These are phyloP conservation scores for Dicrostonyx torquatus DNA, from an alignment of 2,797 vertebrate genomes.

Conservation along the genomic window DNA sequence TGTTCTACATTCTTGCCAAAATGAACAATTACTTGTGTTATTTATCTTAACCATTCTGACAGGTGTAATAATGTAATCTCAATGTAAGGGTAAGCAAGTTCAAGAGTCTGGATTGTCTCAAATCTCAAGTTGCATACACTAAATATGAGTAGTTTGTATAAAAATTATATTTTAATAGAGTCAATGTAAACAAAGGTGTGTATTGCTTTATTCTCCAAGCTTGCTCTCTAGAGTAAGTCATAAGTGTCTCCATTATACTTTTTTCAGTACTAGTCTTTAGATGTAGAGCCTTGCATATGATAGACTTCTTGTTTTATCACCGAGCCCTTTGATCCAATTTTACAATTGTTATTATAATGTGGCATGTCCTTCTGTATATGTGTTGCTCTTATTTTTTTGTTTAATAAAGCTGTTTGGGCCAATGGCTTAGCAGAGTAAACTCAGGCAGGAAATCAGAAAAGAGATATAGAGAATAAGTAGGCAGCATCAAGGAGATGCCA, in stretches of 20 bases:
- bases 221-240: background rate
- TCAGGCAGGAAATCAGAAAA: too few species aligned
- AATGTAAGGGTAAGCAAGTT: background rate
- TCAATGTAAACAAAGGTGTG: background rate
- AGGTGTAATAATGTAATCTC: background rate
- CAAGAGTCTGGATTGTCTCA: background rate
- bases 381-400: too few species aligned
- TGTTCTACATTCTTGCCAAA: too few species aligned
- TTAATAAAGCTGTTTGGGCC: too few species aligned
- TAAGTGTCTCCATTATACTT: background rate
- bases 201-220: background rate
- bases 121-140: background rate
- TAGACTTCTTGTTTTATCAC: background rate
- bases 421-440: too few species aligned
- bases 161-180: background rate
- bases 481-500: too few species aligned
- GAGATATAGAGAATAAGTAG: too few species aligned
- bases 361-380: too few species aligned
- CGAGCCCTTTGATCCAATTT: background rate
- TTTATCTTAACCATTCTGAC: background rate
- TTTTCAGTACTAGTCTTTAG: background rate
- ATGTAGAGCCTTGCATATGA: too few species aligned
- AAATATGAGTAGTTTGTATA: background rate
- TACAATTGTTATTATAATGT: background rate
- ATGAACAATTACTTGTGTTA: too few species aligned